These are phyloP conservation scores for Sebastes nivosus DNA, from an alignment of 2,797 vertebrate genomes.

Conservation along the genomic window DNA sequence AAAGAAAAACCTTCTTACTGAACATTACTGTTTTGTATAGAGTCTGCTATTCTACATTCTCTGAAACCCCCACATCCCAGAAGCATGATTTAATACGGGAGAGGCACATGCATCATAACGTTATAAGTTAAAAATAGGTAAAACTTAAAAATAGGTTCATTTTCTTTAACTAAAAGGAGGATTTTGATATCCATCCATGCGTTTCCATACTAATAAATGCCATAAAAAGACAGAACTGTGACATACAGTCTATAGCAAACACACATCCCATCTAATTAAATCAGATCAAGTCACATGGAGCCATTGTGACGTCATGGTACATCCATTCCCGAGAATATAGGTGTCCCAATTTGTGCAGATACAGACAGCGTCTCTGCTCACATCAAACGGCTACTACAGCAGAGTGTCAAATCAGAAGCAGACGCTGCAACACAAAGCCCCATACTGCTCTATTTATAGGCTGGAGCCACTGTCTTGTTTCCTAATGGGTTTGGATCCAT, in stretches of 20 bases:
- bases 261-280: constrained; percentile 47
- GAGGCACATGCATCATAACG: too few relatives aligned
- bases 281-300: constrained; percentile 35
- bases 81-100: too few relatives aligned
- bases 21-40: too few relatives aligned
- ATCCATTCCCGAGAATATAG: constrained; percentile 21
- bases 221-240: neutral
- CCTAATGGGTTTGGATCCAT: constrained; percentile 26
- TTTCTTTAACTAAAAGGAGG: neutral
- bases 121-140: neutral
- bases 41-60: too few relatives aligned
- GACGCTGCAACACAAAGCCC: constrained; percentile 37
- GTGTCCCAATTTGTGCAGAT: constrained; percentile 47
- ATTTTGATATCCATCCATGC: neutral
- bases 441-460: constrained; percentile 59
- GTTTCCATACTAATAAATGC: neutral
- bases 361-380: constrained; percentile 29
- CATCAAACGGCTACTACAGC: constrained; percentile 38
- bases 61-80: too few relatives aligned
- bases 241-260: constrained; percentile 2
- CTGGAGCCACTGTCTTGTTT: constrained; percentile 27
- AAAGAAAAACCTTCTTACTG: too few relatives aligned
- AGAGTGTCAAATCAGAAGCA: constrained; percentile 55
- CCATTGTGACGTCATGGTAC: constrained; percentile 25
- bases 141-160: neutral